Evolutionary conservation across 2,113 vertebrate genomes (phyloP).

Genomic region (Poeciliopsis prolifica): DNA sequence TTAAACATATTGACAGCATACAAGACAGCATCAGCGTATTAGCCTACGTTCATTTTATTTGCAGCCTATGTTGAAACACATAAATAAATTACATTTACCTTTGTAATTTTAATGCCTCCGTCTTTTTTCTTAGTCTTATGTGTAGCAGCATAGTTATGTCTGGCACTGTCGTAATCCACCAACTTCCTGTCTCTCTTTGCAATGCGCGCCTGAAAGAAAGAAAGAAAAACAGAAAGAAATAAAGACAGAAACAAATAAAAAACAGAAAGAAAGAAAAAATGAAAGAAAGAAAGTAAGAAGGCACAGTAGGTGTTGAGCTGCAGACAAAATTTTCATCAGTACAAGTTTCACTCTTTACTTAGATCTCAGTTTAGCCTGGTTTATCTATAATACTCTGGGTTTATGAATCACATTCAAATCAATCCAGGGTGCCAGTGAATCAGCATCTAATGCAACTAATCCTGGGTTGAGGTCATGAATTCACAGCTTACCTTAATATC

Average conservation of each 20-base stretch:
- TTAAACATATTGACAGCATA: not conserved
- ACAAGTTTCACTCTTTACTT: not conserved
- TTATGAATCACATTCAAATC: not conserved
- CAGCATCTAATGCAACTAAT: not conserved
- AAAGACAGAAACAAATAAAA: too few relatives aligned
- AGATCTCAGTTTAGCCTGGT: not conserved
- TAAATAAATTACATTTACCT: conserved; percentile 78
- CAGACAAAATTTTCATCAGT: not conserved
- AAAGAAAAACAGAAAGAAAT: not conserved
- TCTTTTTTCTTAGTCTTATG: conserved; percentile 98
- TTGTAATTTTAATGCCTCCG: conserved; percentile 90
- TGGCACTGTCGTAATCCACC: conserved; percentile 96
- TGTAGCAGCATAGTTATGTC: conserved; percentile 91
- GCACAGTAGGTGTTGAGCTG: not conserved
- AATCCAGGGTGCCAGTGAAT: not conserved
- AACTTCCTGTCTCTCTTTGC: conserved; percentile 96
- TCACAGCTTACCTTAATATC: conserved; percentile 90
- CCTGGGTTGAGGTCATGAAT: not conserved
- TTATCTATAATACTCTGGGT: not conserved
- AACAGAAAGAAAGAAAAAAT: too few relatives aligned
- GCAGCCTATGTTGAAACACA: not conserved
- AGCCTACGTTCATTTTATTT: too few relatives aligned
- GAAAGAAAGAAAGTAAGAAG: conserved; percentile 2
- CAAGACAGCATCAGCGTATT: too few relatives aligned
- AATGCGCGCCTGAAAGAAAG: conserved; percentile 86